Evolutionary conservation across 1,140 invertebrate genomes (phyloP).

Genomic region (Trichonephila clavata): DNA sequence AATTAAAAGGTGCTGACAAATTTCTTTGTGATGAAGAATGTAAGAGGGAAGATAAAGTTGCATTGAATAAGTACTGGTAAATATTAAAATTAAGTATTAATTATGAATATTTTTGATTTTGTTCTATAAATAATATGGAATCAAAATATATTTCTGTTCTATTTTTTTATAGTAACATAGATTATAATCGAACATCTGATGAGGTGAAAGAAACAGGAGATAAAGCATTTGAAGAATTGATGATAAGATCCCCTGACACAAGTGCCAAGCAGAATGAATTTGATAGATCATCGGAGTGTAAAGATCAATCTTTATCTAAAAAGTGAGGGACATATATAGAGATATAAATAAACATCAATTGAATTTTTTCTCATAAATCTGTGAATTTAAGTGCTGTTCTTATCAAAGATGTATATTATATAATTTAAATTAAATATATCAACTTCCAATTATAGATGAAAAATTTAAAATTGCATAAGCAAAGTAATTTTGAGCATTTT

Average conservation of each 20-base stretch:
- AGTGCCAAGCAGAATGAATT: conserved; percentile 11
- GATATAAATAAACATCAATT: background rate
- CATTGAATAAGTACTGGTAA: conserved; percentile 38
- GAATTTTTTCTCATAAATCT: background rate
- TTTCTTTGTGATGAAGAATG: conserved; percentile 69
- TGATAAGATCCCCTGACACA: conserved; percentile 32
- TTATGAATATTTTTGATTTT: background rate
- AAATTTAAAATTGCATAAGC: too few relatives aligned
- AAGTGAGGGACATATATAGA: background rate
- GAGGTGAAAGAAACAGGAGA: conserved; percentile 39
- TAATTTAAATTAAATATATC: background rate
- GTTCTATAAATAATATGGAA: background rate
- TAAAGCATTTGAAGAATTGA: conserved; percentile 60
- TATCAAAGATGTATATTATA: background rate
- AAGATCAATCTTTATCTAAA: conserved; percentile 33
- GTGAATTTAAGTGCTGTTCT: background rate
- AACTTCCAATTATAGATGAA: too few relatives aligned
- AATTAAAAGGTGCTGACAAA: conserved; percentile 70
- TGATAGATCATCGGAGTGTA: conserved; percentile 11
- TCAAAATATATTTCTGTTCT: background rate
- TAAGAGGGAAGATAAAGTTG: background rate
- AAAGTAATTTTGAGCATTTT: too few relatives aligned
- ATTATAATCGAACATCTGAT: conserved; percentile 43
- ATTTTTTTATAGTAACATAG: conserved; percentile 41
- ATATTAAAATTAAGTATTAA: background rate